Base-by-base conservation (phyloP, 1,140 invertebrate genomes). In the Lepidurus apus region DNA sequence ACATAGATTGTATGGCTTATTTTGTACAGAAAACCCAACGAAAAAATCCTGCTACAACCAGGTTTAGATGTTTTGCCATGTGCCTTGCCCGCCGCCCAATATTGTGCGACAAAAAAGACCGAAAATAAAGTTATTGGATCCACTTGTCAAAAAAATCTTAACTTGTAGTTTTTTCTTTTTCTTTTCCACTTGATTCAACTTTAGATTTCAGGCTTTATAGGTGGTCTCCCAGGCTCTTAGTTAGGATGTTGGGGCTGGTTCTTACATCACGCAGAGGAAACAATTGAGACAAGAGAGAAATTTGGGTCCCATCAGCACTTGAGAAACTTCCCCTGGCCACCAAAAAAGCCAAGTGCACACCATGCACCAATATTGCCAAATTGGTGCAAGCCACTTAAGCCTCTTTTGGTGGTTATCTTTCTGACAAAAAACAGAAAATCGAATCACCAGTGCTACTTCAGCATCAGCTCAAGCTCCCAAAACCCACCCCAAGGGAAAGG, bases 1-100 rank as follows among this genome's bases (percentile, higher is more conserved):
- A 65, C 53, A 65, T 65, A 65, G 53, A 65, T 65, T 65, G 53
- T 65, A 65, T 65, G 53, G 53, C 53, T 34, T 65, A 65, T 65
- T 65, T 65, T 65, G 53, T 65, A 65, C 53, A 65, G 53, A 65
- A 65, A 65, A 65, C 53, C 13, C 53, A 65, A 65, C 53, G 53
- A 65, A 65, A 65, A 65, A 65, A 65, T 65, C 53, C 53, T 65
- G 53, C 17, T 7, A 65, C 17, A 65, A 65, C 53, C 53, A 65
- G 53, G 53, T 65, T 65, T 65, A 65, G 53, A 65, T 21, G 8
- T 65, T 65, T 65, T 65, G 53, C 53, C 53, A 65, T 65, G 53
- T 65, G 53, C 53, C 53, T 65, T 65, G 53, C 53, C 53, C 53
- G 53, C 53, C 53, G 53, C 53, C 53, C 53, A 65, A 65, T 65